Conservation (phyloP, 2,888 invertebrate genomes). For the Octodonta nipae region DNA sequence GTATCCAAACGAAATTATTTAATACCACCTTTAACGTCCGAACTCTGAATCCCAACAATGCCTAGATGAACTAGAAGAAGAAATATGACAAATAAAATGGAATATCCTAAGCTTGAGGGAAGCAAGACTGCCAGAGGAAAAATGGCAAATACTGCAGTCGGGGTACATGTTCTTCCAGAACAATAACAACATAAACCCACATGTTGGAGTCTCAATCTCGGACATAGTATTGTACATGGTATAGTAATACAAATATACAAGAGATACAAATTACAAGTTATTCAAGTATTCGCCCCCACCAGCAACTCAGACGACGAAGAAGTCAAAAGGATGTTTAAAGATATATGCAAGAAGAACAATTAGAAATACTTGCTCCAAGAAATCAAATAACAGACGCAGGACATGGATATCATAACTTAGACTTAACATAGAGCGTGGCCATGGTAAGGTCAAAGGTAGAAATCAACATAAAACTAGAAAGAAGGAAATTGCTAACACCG, state of each 20-base stretch:
- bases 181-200: not conserved
- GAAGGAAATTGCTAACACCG: not conserved
- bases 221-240: not conserved
- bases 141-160: not conserved
- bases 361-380: constrained; percentile 5
- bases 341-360: constrained; percentile 2
- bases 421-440: too few relatives aligned
- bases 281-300: constrained; percentile 1
- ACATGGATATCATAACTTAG: too few relatives aligned
- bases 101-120: too few relatives aligned
- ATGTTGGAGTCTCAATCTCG: not conserved
- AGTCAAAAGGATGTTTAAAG: not conserved
- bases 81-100: too few relatives aligned
- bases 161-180: constrained; percentile 1
- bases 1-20: too few relatives aligned
- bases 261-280: not conserved
- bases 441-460: constrained; percentile 1
- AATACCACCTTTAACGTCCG: too few relatives aligned
- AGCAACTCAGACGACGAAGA: not conserved
- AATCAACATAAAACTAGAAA: constrained; percentile 1
- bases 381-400: not conserved
- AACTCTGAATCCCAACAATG: too few relatives aligned
- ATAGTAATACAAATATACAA: not conserved
- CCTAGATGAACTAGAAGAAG: too few relatives aligned
- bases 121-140: too few relatives aligned